Evolutionary conservation across 2,888 invertebrate species (phyloP), one percentile per base, ranked within the genome.

Genomic region (Nomada flava): DNA sequence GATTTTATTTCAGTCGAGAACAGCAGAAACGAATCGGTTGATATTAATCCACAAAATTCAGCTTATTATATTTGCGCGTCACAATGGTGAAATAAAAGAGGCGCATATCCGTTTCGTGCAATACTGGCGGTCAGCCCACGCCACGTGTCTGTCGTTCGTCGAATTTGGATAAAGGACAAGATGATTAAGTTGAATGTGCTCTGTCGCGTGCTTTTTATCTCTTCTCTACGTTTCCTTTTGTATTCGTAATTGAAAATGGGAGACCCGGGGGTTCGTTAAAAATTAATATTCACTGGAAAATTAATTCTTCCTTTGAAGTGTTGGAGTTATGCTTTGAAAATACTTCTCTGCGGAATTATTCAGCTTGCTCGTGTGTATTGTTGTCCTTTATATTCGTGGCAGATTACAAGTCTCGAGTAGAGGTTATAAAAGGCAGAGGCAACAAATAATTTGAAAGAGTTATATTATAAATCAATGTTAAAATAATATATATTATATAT

Each of bases 1-100:
- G 47, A 63, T 68, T 76, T 42, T 62, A 55, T 55, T 55, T 10
- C 70, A 55, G 44, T n/a, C 18, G 53, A 18, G 11, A 36, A 57
- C 18, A n/a, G 1, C 55, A 36, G 2, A 15, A 20, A 47, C 29
- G 26, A 71, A 67, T 57, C 29, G 20, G 63, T 63, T 47, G 52
- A 42, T 23, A 15, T 18, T 44, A 26, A 2, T 20, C 26, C 60
- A 36, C 42, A 20, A 26, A 53, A 26, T 62, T 36, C 23, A 23
- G 23, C 63, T 36, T 50, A 44, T 18, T n/a, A 11, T n/a, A 76
- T 64, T 65, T 20, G 55, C n/a, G 42, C 15, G n/a, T 44, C 44
- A 29, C 42, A 18, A n/a, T 47, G 11, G 47, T 13, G 29, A 29
- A 70, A 52, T 70, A 36, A 50, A 60, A 36, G 20, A 29, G 36